Base-by-base conservation (phyloP, 2,888 invertebrate genomes). In the Cantharis rustica region DNA sequence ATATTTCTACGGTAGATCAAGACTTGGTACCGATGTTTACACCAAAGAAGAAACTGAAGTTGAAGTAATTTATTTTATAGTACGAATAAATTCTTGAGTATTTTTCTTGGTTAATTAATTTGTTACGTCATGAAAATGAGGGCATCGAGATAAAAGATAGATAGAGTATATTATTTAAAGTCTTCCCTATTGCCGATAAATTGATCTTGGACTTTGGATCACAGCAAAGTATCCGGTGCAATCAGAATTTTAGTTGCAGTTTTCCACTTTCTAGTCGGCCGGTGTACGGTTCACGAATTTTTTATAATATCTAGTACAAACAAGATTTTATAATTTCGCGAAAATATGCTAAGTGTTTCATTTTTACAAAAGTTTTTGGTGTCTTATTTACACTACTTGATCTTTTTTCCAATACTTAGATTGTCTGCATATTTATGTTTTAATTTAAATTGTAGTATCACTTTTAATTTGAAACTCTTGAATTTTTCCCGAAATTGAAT, bases 381-480 rank as follows among this genome's bases (percentile, higher is more conserved):
- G 23, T 23, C 23, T 23, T 23, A 23, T 23, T 23, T 23, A 23
- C 23, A 23, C 9, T 23, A 23, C 23, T 23, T 23, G n/a, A n/a
- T n/a, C n/a, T n/a, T n/a, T 92, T 92, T 85, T 91, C 91, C 74
- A 93, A 87, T 77, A 93, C 91, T 31, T 69, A 92, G 85, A 82
- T 93, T 92, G 82, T 90, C 89, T 79, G 88, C 89, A 82, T 93
- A 93, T 83, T 92, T 91, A n/a, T 75, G 90, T 89, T 82, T 90
- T 89, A 80, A 93, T 92, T n/a, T 91, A 90, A 68, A 91, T 88
- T 0, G 93, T 93, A 0, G 93, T 92, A 79, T 92, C 92, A 81
- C 91, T 90, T 86, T 92, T 92, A 47, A 92, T 90, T 79, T 91
- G 90, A 0, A 91, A 91, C 74, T 91, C 89, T 82, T 93, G 92